Percentiles rank a stretch among this genome's conserved stretches.
These are phyloP conservation scores for Xylota segnis DNA, from an alignment of 2,888 invertebrate genomes.

Conservation along the genomic window DNA sequence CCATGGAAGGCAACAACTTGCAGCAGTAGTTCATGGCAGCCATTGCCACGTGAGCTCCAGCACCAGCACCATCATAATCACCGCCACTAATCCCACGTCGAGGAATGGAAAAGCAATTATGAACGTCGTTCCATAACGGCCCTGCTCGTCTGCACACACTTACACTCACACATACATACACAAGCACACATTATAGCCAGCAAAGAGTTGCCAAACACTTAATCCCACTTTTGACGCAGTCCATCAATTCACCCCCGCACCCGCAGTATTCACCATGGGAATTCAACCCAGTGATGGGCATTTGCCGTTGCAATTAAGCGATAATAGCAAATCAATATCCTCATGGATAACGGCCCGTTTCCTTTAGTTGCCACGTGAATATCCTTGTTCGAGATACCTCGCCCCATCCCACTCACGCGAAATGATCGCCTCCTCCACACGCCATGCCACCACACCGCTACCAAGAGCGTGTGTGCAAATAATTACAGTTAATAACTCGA, in stretches of 20 bases:
- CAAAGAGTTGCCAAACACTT: constrained; percentile 55
- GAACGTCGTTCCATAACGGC: constrained; percentile 45
- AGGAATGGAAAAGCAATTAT: constrained; percentile 65
- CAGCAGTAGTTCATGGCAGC: constrained; percentile 34
- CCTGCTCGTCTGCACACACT: not conserved
- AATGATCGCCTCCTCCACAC: not conserved
- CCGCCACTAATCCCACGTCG: constrained; percentile 50
- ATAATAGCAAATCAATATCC: constrained; percentile 72
- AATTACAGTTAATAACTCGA: constrained; percentile 43
- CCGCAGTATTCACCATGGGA: constrained; percentile 32
- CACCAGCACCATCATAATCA: constrained; percentile 54
- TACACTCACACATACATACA: constrained; percentile 3
- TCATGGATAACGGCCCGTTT: constrained; percentile 46
- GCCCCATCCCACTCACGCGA: not conserved
- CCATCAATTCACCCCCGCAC: constrained; percentile 38
- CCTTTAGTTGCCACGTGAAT: constrained; percentile 38
- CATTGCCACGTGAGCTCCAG: constrained; percentile 37
- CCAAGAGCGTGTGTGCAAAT: constrained; percentile 25
- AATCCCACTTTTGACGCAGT: constrained; percentile 69
- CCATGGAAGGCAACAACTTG: constrained; percentile 30
- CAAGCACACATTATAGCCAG: constrained; percentile 20
- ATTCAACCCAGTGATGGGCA: constrained; percentile 45
- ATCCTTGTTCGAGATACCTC: not conserved
- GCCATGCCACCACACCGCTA: not conserved
- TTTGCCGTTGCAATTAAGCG: constrained; percentile 67